These are phyloP conservation scores for Ophion slaviceki DNA, from an alignment of 2,888 invertebrate species.

Conservation along the genomic window DNA sequence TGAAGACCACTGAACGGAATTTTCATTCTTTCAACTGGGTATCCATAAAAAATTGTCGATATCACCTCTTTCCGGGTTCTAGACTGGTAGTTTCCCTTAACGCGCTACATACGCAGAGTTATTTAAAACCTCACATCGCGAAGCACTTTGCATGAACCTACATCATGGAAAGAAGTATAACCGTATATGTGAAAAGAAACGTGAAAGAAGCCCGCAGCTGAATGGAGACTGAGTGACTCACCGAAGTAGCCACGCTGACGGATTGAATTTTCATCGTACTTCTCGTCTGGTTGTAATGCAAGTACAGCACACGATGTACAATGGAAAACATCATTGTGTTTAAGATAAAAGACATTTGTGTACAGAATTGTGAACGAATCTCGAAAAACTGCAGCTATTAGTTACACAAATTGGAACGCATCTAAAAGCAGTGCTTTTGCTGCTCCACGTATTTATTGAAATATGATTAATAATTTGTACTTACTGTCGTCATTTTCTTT, in stretches of 20 bases:
- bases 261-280: slow-evolving; percentile 81
- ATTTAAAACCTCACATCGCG: slow-evolving; percentile 17
- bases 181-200: slow-evolving; percentile 33
- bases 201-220: slow-evolving; percentile 61
- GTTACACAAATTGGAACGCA: too few species aligned
- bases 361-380: not conserved
- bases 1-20: too few species aligned
- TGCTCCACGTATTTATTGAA: not conserved
- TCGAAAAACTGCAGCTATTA: too few species aligned
- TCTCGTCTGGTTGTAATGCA: slow-evolving; percentile 76
- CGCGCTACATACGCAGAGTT: not conserved
- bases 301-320: slow-evolving; percentile 51
- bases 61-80: too few species aligned
- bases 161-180: not conserved
- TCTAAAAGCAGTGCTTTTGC: not conserved
- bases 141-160: not conserved
- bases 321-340: not conserved
- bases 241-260: slow-evolving; percentile 75
- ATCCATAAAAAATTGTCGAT: too few species aligned
- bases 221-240: slow-evolving; percentile 74
- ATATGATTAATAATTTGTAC: slow-evolving; percentile 77
- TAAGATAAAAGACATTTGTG: not conserved
- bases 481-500: slow-evolving; percentile 91
- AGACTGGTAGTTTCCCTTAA: too few species aligned
- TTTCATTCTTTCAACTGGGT: too few species aligned